Base-by-base conservation (phyloP, 2,797 vertebrate genomes). In the Anolis apletophallus region DNA sequence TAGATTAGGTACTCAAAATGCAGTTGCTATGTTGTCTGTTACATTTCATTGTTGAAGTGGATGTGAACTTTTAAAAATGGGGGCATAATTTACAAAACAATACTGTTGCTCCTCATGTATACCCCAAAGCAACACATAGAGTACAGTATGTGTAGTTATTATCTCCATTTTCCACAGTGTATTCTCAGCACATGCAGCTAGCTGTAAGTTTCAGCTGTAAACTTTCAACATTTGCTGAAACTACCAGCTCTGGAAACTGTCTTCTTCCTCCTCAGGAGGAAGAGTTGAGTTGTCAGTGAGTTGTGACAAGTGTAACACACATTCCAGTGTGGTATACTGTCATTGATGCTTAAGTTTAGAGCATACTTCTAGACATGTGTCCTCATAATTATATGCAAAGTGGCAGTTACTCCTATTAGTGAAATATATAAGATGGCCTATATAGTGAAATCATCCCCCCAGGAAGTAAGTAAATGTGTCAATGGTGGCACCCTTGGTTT, bases 11-110 rank as follows among this genome's bases (percentile, higher is more conserved):
- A n/a, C 46, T 81, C 50, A 23, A 36, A 55, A 50, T 26, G 9
- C 34, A 82, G 52, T 34, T 57, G 54, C 32, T 2, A 0, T 72
- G 50, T 26, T 72, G 80, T 34, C 40, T 57, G 55, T 59, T 59
- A 55, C 69, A 61, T 73, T 74, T 83, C 52, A 36, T 74, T 29
- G 69, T 34, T 50, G 26, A 83, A 83, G 32, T 74, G 11, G 81
- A 74, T 17, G 61, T 83, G 71, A 64, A 61, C 36, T 32, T 80
- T 83, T 50, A 46, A 75, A 84, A 76, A 76, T 64, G n/a, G 57
- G 32, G 23, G 32, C 26, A 21, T 36, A 75, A 75, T 67, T 84
- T 75, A 21, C 17, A 76, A 71, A 84, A 84, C 72, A 84, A 75
- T 76, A 64, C 40, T n/a, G 29, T 23, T 32, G 59, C 72, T 67